Evolutionary conservation across 37 sponge, comb jelly and placozoan species (phyloP), one percentile per base, ranked within the genome.

Genomic region (Crambe crambe): DNA sequence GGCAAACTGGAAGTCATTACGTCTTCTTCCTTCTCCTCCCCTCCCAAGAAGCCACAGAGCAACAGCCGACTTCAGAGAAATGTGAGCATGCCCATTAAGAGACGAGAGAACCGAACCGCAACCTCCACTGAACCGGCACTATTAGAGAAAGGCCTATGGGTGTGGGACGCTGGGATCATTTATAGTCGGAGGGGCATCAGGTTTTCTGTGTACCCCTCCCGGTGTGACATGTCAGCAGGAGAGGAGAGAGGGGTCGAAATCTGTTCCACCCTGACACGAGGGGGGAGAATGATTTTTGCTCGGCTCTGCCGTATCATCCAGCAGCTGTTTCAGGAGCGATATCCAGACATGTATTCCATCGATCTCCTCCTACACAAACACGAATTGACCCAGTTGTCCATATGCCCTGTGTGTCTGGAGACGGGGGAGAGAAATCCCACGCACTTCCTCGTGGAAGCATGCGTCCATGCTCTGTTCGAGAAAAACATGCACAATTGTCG

Each of bases 171-270:
- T 43, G 90, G 90, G 31, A 74, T 89, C 32, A 42, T 83, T 21
- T 84, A 75, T 26, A 57, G 75, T 5, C 31, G 26, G 12, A 69
- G 60, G 10, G 58, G 25, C 6, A 42, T 85, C 20, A 37, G 36
- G 5, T 80, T 89, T 60, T 58, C 81, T 29, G 12, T 89, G 0
- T 80, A 75, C 54, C 65, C 85, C 1, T 74, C 70, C 29, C 32
- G 32, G 17, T 77, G 73, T 62, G 90, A 89, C 35, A 58, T 87
- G 42, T 84, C 90, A 0, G 40, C 76, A 9, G 70, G 79, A 67
- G 92, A 92, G 31, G 92, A 87, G 38, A 80, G 77, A 23, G 91
- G 95, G 20, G 73, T 95, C 21, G 91, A 95, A 59, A 37, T 90
- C 0, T 89, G 87, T 37, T 59, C 78, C 37, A 73, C 82, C 21